These are phyloP conservation scores for Chlorodrepanis virens DNA, from an alignment of 2,113 vertebrate species.

Conservation along the genomic window DNA sequence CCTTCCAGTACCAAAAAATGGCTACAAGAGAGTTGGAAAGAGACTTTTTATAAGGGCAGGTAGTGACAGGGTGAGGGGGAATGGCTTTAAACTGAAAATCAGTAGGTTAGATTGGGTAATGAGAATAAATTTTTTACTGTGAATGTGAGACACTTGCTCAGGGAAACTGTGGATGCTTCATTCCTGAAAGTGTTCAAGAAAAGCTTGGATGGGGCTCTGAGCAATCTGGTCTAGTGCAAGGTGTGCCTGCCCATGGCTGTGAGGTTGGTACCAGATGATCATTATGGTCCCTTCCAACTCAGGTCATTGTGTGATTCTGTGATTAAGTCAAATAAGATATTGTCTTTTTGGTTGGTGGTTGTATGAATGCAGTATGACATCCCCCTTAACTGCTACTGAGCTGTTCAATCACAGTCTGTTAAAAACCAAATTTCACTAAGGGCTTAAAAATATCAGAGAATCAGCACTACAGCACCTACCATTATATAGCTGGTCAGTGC, in stretches of 20 bases:
- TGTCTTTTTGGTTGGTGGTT: background rate
- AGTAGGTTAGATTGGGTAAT: background rate
- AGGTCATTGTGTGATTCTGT: background rate
- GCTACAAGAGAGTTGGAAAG: background rate
- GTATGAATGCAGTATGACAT: background rate
- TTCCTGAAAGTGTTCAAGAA: background rate
- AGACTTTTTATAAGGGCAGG: background rate
- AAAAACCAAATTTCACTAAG: background rate
- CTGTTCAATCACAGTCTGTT: background rate
- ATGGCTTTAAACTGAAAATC: background rate
- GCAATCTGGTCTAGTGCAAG: background rate
- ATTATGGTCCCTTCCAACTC: background rate
- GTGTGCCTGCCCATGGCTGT: background rate
- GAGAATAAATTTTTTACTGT: background rate
- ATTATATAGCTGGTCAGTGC: background rate
- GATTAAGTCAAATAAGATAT: background rate
- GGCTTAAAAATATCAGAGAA: background rate
- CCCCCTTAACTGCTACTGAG: background rate
- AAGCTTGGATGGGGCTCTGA: background rate
- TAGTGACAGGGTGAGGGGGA: background rate
- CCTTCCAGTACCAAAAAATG: background rate
- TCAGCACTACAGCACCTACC: fast-evolving
- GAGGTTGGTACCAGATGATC: background rate
- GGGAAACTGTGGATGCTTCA: background rate
- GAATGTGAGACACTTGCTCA: background rate